Base-by-base conservation (phyloP, 2,888 invertebrate genomes). In the Chymomyza amoena region DNA sequence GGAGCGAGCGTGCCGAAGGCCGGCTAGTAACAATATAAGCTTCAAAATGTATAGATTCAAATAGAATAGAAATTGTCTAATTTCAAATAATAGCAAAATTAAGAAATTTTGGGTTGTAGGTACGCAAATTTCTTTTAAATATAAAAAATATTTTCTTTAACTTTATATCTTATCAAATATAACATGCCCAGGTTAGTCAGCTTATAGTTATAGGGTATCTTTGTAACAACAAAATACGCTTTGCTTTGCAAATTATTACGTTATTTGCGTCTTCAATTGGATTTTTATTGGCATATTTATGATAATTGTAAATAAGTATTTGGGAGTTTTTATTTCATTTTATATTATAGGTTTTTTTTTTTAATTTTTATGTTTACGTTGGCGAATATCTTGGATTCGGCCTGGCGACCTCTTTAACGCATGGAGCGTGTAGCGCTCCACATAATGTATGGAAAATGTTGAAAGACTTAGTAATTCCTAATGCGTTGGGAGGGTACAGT, bases 401-500 rank as follows among this genome's bases (percentile, higher is more conserved):
- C 39, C 39, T 13, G 39, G 39, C 39, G 39, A 45, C 39, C 39
- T 45, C 1, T 13, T 65, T 69, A 69, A 71, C 77, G 70, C 60
- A 78, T 78, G 77, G 25, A 4, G 79, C 77, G 76, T 65, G 74
- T 79, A 79, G n/a, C 82, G 84, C 76, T 76, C 64, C 75, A 20
- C 10, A 16, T 78, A 73, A 79, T 72, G 71, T 78, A 69, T 61
- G 76, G 62, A 71, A 77, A 81, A 80, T 72, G 73, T 68, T 15
- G 13, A 13, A 13, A 3, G 39, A 45, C 13, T 45, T 45, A 45
- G 39, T 13, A 13, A 45, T 45, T 45, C 39, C 39, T 45, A 45
- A 45, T 45, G 39, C 13, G 10, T 45, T 16, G 16, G 36, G 20
- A 16, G 36, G 16, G 9, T 61, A 32, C 56, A 59, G 68, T 50